Evolutionary conservation across 2,113 vertebrate genomes (phyloP).

Genomic region (Zosterops borbonicus): DNA sequence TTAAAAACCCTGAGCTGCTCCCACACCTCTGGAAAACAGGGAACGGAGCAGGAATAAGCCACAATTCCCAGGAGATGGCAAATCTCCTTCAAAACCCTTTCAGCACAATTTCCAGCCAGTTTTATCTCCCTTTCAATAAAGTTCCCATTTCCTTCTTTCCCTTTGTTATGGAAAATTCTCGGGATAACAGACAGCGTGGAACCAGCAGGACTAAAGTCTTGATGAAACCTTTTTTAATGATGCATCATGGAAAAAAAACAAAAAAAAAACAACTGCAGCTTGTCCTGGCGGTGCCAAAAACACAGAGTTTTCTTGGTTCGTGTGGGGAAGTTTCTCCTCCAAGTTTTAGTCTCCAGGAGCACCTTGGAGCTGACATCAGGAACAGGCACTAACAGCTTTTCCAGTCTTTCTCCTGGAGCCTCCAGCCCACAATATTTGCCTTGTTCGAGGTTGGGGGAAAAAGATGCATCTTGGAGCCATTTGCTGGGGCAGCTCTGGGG

Average conservation of each 20-base stretch:
- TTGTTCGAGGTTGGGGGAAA: not conserved
- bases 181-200: not conserved
- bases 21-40: not conserved
- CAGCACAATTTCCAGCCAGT: not conserved
- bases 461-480: slow-evolving; percentile 25
- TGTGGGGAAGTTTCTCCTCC: not conserved
- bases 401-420: not conserved
- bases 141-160: not conserved
- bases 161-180: not conserved
- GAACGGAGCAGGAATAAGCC: not conserved
- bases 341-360: not conserved
- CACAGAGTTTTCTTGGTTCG: not conserved
- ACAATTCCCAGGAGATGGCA: not conserved
- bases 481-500: slow-evolving; percentile 37
- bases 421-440: slow-evolving; percentile 16
- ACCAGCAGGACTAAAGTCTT: not conserved
- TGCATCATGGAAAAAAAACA: slow-evolving; percentile 22
- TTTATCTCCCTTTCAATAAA: not conserved
- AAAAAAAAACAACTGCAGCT: not conserved
- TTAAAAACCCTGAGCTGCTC: not conserved
- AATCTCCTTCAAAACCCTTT: not conserved
- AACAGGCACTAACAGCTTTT: not conserved
- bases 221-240: not conserved
- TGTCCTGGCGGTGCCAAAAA: not conserved
- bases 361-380: not conserved